Conservation (phyloP, 2,113 vertebrate genomes). For the Daubentonia madagascariensis region DNA sequence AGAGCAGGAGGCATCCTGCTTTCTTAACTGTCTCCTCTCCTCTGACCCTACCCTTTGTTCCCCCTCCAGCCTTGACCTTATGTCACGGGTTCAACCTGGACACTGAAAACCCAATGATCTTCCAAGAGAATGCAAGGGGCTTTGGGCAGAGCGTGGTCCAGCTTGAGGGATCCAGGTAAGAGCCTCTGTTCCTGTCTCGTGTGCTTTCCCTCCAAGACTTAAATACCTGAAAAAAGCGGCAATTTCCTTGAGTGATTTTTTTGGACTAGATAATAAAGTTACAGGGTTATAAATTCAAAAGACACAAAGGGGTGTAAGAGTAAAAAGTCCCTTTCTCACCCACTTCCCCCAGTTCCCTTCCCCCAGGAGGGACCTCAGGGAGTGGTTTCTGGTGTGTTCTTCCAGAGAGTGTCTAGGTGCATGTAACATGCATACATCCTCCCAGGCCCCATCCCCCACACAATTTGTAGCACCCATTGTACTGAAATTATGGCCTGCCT, state of each 20-base stretch:
- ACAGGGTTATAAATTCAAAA: not conserved
- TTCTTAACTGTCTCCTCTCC: not conserved
- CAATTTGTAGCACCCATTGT: not conserved
- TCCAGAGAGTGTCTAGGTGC: not conserved
- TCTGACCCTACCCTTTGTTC: not conserved
- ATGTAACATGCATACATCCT: not conserved
- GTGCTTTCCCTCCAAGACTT: not conserved
- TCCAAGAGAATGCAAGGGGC: slow-evolving; percentile 54
- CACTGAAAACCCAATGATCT: slow-evolving; percentile 59
- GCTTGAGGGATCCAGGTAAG: slow-evolving; percentile 65
- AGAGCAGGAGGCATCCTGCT: too few relatives aligned
- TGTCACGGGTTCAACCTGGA: slow-evolving; percentile 78
- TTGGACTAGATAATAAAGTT: not conserved
- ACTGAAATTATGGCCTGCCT: not conserved
- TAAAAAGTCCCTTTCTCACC: not conserved
- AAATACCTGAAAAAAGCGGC: not conserved
- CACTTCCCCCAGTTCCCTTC: not conserved
- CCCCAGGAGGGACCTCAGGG: not conserved
- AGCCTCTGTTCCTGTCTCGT: not conserved
- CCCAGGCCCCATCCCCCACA: not conserved
- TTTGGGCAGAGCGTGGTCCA: slow-evolving; percentile 79
- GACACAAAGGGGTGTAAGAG: not conserved
- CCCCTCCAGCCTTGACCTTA: slow-evolving; percentile 53
- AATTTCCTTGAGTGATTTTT: not conserved
- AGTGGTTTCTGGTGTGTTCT: not conserved